These are phyloP conservation scores for Megalops cyprinoides DNA, from an alignment of 2,797 vertebrate genomes.

Conservation along the genomic window DNA sequence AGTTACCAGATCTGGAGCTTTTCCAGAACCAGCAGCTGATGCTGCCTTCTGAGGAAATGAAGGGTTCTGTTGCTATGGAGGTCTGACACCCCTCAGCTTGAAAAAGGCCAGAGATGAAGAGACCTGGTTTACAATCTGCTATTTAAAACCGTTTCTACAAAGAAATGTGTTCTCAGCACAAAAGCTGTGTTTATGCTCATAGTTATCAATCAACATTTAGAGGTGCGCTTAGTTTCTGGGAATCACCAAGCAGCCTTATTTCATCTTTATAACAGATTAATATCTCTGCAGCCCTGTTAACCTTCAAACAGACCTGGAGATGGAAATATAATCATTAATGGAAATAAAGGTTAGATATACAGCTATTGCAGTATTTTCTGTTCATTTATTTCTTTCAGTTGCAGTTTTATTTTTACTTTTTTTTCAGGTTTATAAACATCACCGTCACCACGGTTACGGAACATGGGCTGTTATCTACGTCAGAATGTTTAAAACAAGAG, in stretches of 20 bases:
- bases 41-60: background rate
- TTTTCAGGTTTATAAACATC: constrained; percentile 18
- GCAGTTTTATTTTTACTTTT: constrained; percentile 1
- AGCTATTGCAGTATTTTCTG: constrained; percentile 57
- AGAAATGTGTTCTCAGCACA: background rate
- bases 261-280: constrained; percentile 39
- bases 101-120: background rate
- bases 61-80: background rate
- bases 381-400: constrained; percentile 53
- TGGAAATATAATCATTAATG: constrained; percentile 53
- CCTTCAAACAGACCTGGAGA: constrained; percentile 36
- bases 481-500: constrained; percentile 20
- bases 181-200: background rate
- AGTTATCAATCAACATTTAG: constrained; percentile 9
- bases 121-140: background rate
- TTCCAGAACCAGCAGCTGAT: background rate
- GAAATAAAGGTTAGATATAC: constrained; percentile 49
- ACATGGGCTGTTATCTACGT: constrained; percentile 18
- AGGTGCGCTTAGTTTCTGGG: too few species aligned
- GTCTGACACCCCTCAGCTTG: background rate
- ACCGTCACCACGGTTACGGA: background rate
- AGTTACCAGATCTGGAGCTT: background rate
- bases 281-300: constrained; percentile 37
- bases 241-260: background rate
- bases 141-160: background rate